Base-by-base conservation (phyloP, 2,113 vertebrate genomes). In the Muntiacus reevesi region DNA sequence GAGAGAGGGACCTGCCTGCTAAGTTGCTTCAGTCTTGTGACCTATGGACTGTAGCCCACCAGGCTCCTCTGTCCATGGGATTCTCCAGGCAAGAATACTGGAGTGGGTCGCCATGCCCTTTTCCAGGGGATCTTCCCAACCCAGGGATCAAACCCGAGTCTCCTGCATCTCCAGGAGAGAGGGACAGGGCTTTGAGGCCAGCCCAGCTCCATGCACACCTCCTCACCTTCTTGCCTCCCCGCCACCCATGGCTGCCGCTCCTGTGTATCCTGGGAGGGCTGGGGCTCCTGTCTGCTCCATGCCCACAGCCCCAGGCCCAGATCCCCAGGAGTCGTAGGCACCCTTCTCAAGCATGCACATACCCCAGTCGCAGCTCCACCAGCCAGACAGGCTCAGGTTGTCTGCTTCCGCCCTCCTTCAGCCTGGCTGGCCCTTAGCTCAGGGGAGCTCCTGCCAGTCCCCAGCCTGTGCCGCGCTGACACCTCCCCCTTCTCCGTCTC, bases 401-500 rank as follows among this genome's bases (percentile, higher is more conserved):
- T 87, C 52, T 19, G 5, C 67, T 25, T 3, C 8, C 0, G 0
- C 88, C 21, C 45, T 62, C 28, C 36, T 62, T 15, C 9, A 23
- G 23, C 6, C 21, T n/a, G 33, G 25, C 2, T 47, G 19, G 54
- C 25, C 19, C 40, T 88, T 64, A 15, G 33, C n/a, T 79, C 40
- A 2, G 52, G 40, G 40, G 14, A 12, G 17, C 64, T 60, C 30
- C 43, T 16, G 33, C 16, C 9, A 40, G 19, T 3, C 28, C 27
- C 52, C 1, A 6, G 1, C 4, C 1, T 16, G 2, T 2, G 33
- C 17, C 25, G 7, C 1, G 16, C 47, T 28, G 45, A 64, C 27
- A 13, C 43, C 4, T 1, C 17, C 8, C 1, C 23, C 83, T 36
- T 36, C 47, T 89, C n/a, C 43, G 97, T 96, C 97, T 97, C 82